phyloP scores from a whole-genome alignment of 2,113 vertebrate species.

The Sitta europaea region DNA sequence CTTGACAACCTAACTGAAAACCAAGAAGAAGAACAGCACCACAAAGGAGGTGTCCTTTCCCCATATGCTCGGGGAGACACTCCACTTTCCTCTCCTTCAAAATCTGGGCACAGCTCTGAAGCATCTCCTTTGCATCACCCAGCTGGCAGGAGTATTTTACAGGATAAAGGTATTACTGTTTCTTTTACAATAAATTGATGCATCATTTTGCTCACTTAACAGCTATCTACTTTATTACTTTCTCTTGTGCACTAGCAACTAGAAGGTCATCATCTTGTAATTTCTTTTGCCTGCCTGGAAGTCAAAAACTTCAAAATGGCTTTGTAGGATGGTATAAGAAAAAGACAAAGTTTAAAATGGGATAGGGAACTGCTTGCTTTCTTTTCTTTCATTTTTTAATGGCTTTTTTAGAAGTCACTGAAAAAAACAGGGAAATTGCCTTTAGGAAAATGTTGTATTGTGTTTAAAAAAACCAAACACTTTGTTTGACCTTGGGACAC shows the following conservation, averaged over 20 bases:
- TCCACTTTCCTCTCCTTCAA: conserved; percentile 67
- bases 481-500: neutral
- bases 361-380: neutral
- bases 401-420: neutral
- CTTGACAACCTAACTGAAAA: conserved; percentile 66
- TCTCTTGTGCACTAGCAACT: neutral
- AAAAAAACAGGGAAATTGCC: neutral
- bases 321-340: neutral
- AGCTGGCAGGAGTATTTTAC: conserved; percentile 45
- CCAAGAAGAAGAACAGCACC: conserved; percentile 53
- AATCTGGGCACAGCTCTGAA: conserved; percentile 71
- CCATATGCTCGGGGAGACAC: conserved; percentile 41
- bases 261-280: neutral
- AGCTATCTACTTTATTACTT: neutral
- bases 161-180: conserved; percentile 69
- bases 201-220: neutral
- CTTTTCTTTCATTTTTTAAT: neutral
- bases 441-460: neutral
- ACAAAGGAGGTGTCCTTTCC: conserved; percentile 33
- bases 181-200: conserved; percentile 13
- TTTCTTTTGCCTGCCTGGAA: neutral
- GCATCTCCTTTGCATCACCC: conserved; percentile 71
- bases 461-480: neutral
- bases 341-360: neutral
- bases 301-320: neutral